These are phyloP conservation scores for Taurulus bubalis DNA, from an alignment of 2,113 vertebrate genomes.

Conservation along the genomic window DNA sequence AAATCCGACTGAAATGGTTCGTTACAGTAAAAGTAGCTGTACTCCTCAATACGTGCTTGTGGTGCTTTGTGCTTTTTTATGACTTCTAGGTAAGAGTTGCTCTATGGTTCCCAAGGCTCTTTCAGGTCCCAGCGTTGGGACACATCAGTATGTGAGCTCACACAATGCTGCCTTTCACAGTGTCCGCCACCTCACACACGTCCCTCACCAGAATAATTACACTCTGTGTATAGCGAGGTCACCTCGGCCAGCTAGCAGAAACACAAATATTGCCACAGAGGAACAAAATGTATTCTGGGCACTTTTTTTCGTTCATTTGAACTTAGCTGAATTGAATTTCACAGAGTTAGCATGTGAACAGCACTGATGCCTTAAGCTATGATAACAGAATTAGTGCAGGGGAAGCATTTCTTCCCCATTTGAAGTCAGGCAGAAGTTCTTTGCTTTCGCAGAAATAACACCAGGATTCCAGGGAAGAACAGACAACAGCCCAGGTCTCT, in stretches of 20 bases:
- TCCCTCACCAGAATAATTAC: slow-evolving; percentile 82
- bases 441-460: slow-evolving; percentile 73
- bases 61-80: slow-evolving; percentile 57
- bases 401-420: slow-evolving; percentile 75
- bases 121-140: slow-evolving; percentile 59
- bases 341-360: slow-evolving; percentile 77
- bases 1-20: slow-evolving; percentile 6
- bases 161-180: slow-evolving; percentile 85
- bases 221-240: slow-evolving; percentile 80
- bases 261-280: slow-evolving; percentile 85
- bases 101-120: slow-evolving; percentile 62
- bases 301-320: slow-evolving; percentile 72
- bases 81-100: slow-evolving; percentile 51
- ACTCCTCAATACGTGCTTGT: slow-evolving; percentile 15
- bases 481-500: slow-evolving; percentile 47
- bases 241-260: slow-evolving; percentile 80
- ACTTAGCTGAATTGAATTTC: slow-evolving; percentile 81
- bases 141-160: slow-evolving; percentile 76
- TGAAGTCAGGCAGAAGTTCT: slow-evolving; percentile 71
- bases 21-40: slow-evolving; percentile 1
- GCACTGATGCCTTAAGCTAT: slow-evolving; percentile 78
- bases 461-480: slow-evolving; percentile 61
- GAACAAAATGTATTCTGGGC: slow-evolving; percentile 83
- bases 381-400: slow-evolving; percentile 82
- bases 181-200: slow-evolving; percentile 75